A percentile compares a stretch with the other conserved stretches of the same genome.
Evolutionary conservation across 1,140 invertebrate genomes (phyloP).

Genomic region (Monochamus saltuarius): DNA sequence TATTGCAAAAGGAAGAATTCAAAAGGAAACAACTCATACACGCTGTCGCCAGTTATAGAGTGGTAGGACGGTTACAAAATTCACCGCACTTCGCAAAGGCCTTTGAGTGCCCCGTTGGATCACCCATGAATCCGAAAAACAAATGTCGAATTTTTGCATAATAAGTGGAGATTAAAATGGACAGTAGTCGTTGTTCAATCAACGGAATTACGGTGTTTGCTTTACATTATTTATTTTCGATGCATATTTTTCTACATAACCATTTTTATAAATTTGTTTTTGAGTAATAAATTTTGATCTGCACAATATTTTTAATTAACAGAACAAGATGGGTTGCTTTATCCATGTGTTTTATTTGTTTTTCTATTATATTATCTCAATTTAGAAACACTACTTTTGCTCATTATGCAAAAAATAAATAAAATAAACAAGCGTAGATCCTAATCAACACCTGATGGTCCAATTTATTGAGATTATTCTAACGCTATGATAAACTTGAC

Average conservation of each 20-base stretch:
- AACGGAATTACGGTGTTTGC: not conserved
- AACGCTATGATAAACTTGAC: too few species aligned
- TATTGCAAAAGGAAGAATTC: constrained; percentile 10
- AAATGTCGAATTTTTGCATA: constrained; percentile 63
- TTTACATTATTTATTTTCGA: too few species aligned
- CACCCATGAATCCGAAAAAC: constrained; percentile 65
- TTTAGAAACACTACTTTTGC: too few species aligned
- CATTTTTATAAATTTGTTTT: not conserved
- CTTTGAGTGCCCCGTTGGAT: constrained; percentile 61
- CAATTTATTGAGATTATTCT: too few species aligned
- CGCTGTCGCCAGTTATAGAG: constrained; percentile 34
- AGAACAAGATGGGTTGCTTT: too few species aligned
- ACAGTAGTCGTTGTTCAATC: not conserved
- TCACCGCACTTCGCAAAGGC: constrained; percentile 63
- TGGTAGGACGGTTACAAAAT: constrained; percentile 66
- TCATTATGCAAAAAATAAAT: too few species aligned
- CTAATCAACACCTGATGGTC: too few species aligned
- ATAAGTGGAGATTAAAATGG: not conserved
- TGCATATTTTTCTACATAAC: not conserved
- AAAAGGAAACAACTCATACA: not conserved
- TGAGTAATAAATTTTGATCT: not conserved
- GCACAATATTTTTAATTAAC: not conserved
- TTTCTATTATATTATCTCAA: too few species aligned
- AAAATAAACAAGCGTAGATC: too few species aligned
- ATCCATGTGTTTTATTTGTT: too few species aligned